Conservation (phyloP, 2,113 vertebrate genomes). For the Anseranas semipalmata region DNA sequence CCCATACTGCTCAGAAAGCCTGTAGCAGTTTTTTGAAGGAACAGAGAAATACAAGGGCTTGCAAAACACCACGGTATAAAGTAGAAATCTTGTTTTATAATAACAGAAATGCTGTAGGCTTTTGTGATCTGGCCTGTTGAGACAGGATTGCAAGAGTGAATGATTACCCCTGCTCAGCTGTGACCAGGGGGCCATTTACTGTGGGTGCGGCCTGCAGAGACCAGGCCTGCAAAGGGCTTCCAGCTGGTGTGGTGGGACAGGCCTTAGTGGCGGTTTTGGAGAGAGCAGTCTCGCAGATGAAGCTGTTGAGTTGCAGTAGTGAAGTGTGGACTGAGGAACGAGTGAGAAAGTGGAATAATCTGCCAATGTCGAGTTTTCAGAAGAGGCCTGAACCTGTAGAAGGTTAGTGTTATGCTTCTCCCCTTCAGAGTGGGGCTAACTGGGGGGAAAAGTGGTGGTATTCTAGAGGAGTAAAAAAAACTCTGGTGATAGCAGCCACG, state of each 20-base stretch:
- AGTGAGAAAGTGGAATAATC: not conserved
- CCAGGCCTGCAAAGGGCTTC: not conserved
- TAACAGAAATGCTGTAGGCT: not conserved
- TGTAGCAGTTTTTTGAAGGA: not conserved
- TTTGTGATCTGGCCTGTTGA: not conserved
- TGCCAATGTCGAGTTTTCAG: not conserved
- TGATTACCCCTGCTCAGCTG: not conserved
- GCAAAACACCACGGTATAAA: not conserved
- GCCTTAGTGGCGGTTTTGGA: not conserved
- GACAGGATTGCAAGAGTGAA: not conserved
- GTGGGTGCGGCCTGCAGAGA: not conserved
- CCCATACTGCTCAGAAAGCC: not conserved
- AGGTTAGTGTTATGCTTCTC: not conserved
- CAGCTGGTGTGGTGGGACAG: not conserved
- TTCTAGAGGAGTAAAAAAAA: not conserved
- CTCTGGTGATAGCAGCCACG: rapidly evolving
- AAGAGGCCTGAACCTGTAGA: not conserved
- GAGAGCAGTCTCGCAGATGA: not conserved
- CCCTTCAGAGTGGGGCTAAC: not conserved
- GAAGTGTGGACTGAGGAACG: not conserved
- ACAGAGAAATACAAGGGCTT: not conserved
- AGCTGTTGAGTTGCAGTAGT: not conserved
- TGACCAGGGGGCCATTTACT: not conserved
- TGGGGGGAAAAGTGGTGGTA: not conserved
- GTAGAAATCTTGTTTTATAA: not conserved